Evolutionary conservation across 2,888 invertebrate genomes (phyloP), one percentile per base, ranked within the genome.

Genomic region (Callimorpha dominula): DNA sequence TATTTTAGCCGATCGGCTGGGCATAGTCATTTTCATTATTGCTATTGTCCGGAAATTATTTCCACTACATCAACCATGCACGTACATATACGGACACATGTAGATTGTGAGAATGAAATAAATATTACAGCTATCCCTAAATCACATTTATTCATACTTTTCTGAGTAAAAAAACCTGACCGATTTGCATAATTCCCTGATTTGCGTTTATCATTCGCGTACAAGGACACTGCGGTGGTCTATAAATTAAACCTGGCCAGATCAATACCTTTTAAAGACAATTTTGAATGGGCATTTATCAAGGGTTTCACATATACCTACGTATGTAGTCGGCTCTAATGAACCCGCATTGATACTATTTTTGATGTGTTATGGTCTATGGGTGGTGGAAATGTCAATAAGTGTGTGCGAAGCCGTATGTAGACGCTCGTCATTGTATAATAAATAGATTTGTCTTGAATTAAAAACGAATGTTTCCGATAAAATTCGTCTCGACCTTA

Each of bases 131-230:
- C 15, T 17, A 50, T n/a, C 50, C 50, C 50, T 52, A 31, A 31
- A 31, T 31, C 31, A 31, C 31, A 31, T 31, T 31, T 31, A 2
- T 31, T 31, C 31, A n/a, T n/a, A n/a, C n/a, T n/a, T n/a, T n/a
- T n/a, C n/a, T n/a, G n/a, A n/a, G 49, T 65, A 73, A 78, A 80
- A 77, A 78, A 74, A 72, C 67, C 74, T 68, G n/a, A 65, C 40
- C 68, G 54, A 77, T 82, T 83, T 82, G 71, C 80, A 82, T 83
- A 82, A 83, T 77, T 73, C 71, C 73, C 73, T 31, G 72, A 80
- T 79, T 73, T 76, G 78, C 75, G 76, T 83, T 80, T 83, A 82
- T 83, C 84, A 74, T 73, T 50, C n/a, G 60, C 72, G 64, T 70
- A 70, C 79, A 77, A 79, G 71, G 74, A 40, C 66, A 68, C 57